phyloP scores from a whole-genome alignment of 2,113 vertebrate species.

The Muscicapa adusta region DNA sequence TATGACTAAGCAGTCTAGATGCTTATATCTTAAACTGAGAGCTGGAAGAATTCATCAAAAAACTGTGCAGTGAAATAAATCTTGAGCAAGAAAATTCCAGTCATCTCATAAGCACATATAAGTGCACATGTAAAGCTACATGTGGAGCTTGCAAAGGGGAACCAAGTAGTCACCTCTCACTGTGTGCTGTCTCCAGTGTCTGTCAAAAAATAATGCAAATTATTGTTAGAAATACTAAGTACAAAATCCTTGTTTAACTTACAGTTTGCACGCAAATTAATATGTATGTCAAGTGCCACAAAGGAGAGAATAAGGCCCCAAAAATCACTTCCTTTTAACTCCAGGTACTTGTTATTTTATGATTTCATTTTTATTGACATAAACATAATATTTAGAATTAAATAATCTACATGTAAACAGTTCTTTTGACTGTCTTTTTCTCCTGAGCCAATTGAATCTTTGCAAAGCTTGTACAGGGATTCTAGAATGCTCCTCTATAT shows the following conservation, averaged over 20 bases:
- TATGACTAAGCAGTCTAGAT: not conserved
- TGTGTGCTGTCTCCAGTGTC: not conserved
- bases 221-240: not conserved
- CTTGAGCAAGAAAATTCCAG: not conserved
- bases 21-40: not conserved
- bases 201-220: not conserved
- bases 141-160: not conserved
- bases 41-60: not conserved
- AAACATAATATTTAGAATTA: not conserved
- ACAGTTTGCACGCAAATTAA: not conserved
- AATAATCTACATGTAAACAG: not conserved
- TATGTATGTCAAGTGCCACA: not conserved
- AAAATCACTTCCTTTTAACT: not conserved
- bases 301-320: not conserved
- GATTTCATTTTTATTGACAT: not conserved
- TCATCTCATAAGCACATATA: not conserved
- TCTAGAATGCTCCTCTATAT: not conserved
- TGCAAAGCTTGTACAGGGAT: not conserved
- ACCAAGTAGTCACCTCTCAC: not conserved
- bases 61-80: not conserved
- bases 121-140: not conserved
- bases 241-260: not conserved
- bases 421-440: not conserved
- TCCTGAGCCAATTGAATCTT: not conserved
- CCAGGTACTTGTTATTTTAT: not conserved